phyloP scores from a whole-genome alignment of 2,113 vertebrate species.

The Addax nasomaculatus region DNA sequence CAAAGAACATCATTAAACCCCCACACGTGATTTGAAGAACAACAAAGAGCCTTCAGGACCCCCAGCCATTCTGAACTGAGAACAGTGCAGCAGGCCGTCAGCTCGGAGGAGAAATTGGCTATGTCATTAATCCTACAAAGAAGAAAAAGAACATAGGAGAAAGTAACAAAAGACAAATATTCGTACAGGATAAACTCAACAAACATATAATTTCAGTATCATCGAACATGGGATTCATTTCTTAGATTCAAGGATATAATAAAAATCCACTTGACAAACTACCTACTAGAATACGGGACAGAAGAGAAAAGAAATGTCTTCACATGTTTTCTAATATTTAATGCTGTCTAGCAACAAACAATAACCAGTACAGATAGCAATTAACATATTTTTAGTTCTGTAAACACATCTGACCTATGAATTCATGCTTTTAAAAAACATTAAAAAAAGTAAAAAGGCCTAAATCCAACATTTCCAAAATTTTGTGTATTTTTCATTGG shows the following conservation, averaged over 20 bases:
- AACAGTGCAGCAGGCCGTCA: constrained; percentile 78
- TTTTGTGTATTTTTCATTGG: not conserved
- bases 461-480: not conserved
- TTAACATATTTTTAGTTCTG: not conserved
- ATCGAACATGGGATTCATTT: not conserved
- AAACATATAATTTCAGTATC: not conserved
- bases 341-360: not conserved
- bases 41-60: constrained; percentile 80
- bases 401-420: not conserved
- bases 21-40: constrained; percentile 84
- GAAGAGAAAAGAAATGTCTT: not conserved
- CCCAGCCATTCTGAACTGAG: constrained; percentile 82
- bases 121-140: constrained; percentile 78
- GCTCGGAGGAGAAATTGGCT: constrained; percentile 79
- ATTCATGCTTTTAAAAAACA: not conserved
- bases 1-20: constrained; percentile 83
- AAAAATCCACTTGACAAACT: not conserved
- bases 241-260: not conserved
- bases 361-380: not conserved
- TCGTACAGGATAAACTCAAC: not conserved
- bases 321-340: not conserved
- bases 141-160: not conserved
- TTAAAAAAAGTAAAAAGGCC: not conserved
- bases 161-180: not conserved
- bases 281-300: not conserved